Percentiles rank a stretch among this genome's conserved stretches.
These are phyloP conservation scores for Hystrix brachyura DNA, from an alignment of 2,113 vertebrate genomes.

Conservation along the genomic window DNA sequence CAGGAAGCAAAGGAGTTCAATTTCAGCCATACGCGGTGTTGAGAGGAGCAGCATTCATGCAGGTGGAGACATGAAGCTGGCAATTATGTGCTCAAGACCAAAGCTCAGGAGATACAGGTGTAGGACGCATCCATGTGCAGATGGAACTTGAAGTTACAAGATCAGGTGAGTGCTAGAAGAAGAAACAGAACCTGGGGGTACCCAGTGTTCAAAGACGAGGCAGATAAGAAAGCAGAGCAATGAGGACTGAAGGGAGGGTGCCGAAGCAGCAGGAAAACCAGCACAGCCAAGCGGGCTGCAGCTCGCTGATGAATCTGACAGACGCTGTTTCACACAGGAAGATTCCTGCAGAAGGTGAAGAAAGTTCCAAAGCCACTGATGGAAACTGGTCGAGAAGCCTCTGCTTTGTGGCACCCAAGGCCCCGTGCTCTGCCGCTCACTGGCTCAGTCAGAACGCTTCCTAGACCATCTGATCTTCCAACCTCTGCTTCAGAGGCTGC, in stretches of 20 bases:
- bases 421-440: background rate
- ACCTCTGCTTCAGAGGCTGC: background rate
- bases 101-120: no score
- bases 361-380: background rate
- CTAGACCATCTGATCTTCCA: background rate
- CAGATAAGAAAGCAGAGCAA: background rate
- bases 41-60: no score
- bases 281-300: background rate
- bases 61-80: no score
- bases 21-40: no score
- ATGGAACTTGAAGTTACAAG: no score
- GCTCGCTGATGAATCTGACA: background rate
- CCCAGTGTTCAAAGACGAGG: background rate
- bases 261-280: background rate
- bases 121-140: no score
- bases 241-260: background rate
- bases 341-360: background rate
- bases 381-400: slow-evolving; percentile 7
- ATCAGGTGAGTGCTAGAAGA: no score
- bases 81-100: no score
- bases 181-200: background rate
- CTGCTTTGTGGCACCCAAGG: background rate
- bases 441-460: background rate
- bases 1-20: no score
- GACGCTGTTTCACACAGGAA: background rate